These are phyloP conservation scores for Eclectus roratus DNA, from an alignment of 2,113 vertebrate species.

Conservation along the genomic window DNA sequence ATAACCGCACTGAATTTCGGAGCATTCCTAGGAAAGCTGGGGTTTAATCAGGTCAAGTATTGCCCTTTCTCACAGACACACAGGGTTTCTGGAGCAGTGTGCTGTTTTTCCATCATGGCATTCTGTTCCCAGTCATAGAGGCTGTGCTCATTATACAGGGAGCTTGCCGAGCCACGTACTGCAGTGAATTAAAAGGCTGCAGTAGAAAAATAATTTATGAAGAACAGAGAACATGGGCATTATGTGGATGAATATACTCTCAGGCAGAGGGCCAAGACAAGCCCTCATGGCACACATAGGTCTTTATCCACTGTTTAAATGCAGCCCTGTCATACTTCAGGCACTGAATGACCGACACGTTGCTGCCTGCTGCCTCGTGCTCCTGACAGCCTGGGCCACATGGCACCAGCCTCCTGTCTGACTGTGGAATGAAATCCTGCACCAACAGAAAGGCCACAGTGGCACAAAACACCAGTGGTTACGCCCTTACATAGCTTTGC, in stretches of 20 bases:
- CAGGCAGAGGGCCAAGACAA: background rate
- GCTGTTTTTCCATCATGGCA: background rate
- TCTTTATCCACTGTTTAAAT: background rate
- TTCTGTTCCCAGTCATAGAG: background rate
- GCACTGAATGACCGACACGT: background rate
- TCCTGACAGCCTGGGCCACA: background rate
- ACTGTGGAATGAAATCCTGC: background rate
- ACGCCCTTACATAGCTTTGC: accelerated
- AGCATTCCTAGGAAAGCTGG: conserved; percentile 12
- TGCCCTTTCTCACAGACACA: background rate
- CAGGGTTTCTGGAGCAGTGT: background rate
- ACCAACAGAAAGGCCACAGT: accelerated
- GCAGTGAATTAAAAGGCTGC: background rate
- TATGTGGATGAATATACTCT: background rate
- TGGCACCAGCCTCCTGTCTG: background rate
- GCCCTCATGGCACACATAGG: background rate
- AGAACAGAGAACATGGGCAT: background rate
- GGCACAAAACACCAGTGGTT: background rate
- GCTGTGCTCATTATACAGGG: background rate
- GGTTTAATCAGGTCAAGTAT: background rate
- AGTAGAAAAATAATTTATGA: background rate
- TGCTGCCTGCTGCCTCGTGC: background rate
- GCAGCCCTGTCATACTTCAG: background rate
- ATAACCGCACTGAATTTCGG: background rate
- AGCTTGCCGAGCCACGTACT: background rate